Conservation (phyloP, 2,888 invertebrate species). For the Nebria salina region DNA sequence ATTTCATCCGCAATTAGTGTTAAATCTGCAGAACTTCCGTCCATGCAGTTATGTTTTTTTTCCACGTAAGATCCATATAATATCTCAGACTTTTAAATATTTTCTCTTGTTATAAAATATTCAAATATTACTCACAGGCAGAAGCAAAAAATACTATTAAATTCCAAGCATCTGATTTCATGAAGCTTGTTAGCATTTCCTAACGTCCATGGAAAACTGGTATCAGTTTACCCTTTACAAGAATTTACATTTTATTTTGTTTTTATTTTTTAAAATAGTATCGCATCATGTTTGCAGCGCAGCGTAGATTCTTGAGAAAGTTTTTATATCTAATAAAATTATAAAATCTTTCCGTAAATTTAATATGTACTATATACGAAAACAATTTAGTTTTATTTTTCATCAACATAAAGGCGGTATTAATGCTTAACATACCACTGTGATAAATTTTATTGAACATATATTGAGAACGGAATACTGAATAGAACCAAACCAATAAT, state of each 20-base stretch:
- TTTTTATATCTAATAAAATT: background rate
- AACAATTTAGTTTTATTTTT: background rate
- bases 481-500: background rate
- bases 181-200: constrained; percentile 9
- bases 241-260: background rate
- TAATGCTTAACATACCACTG: background rate
- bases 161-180: constrained; percentile 4
- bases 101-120: constrained; percentile 3
- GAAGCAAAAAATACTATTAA: background rate
- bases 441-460: background rate
- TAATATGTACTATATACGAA: background rate
- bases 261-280: background rate
- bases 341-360: background rate
- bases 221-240: background rate
- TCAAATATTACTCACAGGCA: background rate
- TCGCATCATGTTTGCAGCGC: background rate
- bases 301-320: background rate
- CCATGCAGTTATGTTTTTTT: background rate
- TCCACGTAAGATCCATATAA: background rate
- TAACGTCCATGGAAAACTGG: background rate
- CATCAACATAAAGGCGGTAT: background rate
- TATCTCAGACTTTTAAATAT: background rate
- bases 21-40: background rate
- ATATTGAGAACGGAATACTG: background rate
- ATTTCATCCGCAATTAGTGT: background rate